Conservation (phyloP, 2,888 invertebrate genomes). For the Sturmia bella region DNA sequence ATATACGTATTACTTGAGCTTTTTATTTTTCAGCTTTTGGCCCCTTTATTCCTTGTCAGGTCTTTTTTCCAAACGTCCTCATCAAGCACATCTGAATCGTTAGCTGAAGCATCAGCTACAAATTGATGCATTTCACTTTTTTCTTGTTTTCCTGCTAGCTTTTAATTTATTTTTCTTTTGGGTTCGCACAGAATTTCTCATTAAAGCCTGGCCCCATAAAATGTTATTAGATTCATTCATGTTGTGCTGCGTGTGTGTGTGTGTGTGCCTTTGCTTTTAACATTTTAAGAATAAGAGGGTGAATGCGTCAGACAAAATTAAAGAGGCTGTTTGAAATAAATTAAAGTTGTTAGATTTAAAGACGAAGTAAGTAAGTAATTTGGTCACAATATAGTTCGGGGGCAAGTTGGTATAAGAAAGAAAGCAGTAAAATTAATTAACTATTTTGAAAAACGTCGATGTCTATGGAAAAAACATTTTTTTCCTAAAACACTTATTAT, state of each 20-base stretch:
- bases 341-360: slow-evolving; percentile 34
- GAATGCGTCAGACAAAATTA: not conserved
- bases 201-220: slow-evolving; percentile 41
- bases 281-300: not conserved
- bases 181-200: slow-evolving; percentile 38
- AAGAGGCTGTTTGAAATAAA: slow-evolving; percentile 32
- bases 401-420: too few relatives aligned
- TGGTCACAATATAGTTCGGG: too few relatives aligned
- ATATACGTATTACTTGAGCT: slow-evolving; percentile 56
- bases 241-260: not conserved
- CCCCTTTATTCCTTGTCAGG: slow-evolving; percentile 41
- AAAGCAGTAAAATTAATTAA: too few relatives aligned
- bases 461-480: too few relatives aligned
- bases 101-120: slow-evolving; percentile 62
- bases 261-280: not conserved
- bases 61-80: slow-evolving; percentile 37
- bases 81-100: slow-evolving; percentile 53
- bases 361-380: not conserved
- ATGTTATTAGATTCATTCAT: slow-evolving; percentile 11
- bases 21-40: slow-evolving; percentile 29
- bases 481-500: too few relatives aligned
- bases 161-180: not conserved
- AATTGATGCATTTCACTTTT: slow-evolving; percentile 64
- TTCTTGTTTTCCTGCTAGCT: slow-evolving; percentile 1
- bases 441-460: too few relatives aligned